phyloP scores from a whole-genome alignment of 1,140 invertebrate genomes.

The Sarcophaga bullata region DNA sequence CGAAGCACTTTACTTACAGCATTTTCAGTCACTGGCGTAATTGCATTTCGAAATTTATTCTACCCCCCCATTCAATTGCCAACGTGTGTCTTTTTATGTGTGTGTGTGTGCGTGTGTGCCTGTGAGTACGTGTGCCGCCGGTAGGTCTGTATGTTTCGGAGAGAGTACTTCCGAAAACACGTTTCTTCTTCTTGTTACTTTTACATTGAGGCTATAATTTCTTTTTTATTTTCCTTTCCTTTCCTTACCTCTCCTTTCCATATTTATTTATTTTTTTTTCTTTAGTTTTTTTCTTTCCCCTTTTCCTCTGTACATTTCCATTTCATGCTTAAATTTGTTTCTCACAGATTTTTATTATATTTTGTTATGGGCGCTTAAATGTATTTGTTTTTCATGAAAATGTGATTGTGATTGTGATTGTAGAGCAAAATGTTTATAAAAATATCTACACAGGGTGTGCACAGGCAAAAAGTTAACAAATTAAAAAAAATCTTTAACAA shows the following conservation, averaged over 20 bases:
- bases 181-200: slow-evolving; percentile 21
- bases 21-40: slow-evolving; percentile 34
- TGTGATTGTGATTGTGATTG: not conserved
- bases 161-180: slow-evolving; percentile 3
- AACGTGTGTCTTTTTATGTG: not conserved
- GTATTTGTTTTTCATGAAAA: not conserved
- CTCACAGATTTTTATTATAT: not conserved
- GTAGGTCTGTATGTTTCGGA: too few species aligned
- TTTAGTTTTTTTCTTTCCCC: not conserved
- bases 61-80: not conserved
- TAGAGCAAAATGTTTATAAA: not conserved
- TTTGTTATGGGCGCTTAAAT: too few species aligned
- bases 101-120: not conserved
- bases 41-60: slow-evolving; percentile 38
- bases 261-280: too few species aligned
- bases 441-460: not conserved
- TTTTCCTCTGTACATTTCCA: not conserved
- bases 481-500: too few species aligned
- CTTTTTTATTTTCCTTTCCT: not conserved
- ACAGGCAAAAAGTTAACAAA: too few species aligned
- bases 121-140: too few species aligned
- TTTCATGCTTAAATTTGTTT: not conserved
- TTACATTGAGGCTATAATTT: slow-evolving; percentile 5
- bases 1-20: not conserved
- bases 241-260: not conserved